These are phyloP conservation scores for Botia kubotai DNA, from an alignment of 2,797 vertebrate genomes.

Conservation along the genomic window DNA sequence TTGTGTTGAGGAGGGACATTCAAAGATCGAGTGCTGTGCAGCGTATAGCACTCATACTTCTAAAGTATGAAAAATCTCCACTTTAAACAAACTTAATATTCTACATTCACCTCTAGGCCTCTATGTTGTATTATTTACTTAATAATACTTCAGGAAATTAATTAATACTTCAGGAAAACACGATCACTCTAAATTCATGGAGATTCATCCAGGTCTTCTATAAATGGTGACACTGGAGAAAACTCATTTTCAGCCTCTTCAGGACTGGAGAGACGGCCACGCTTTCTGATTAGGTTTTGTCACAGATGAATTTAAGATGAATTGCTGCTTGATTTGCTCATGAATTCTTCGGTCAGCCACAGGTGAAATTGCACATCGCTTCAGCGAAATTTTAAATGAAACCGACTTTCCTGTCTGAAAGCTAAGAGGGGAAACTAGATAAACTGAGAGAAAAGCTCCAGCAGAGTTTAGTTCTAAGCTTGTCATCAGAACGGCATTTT, in stretches of 20 bases:
- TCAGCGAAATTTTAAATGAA: slow-evolving; percentile 24
- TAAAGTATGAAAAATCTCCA: no score
- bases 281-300: slow-evolving; percentile 52
- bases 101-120: no score
- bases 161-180: background rate
- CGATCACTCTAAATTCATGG: slow-evolving; percentile 45
- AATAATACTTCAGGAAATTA: background rate
- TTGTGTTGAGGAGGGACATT: background rate
- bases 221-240: slow-evolving; percentile 15
- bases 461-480: slow-evolving; percentile 11
- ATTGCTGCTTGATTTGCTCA: slow-evolving; percentile 35
- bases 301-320: slow-evolving; percentile 43
- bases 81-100: no score
- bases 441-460: background rate
- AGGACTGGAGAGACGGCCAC: slow-evolving; percentile 4
- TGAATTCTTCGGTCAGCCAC: slow-evolving; percentile 22
- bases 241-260: slow-evolving; percentile 32
- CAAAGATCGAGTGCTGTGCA: background rate
- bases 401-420: slow-evolving; percentile 20
- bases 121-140: no score
- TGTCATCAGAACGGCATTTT: background rate
- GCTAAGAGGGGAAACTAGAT: background rate
- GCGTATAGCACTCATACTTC: no score
- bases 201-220: slow-evolving; percentile 5
- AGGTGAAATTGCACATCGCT: slow-evolving; percentile 42